Evolutionary conservation across 2,113 vertebrate species (phyloP).

Genomic region (Tretioscincus oriximinensis): DNA sequence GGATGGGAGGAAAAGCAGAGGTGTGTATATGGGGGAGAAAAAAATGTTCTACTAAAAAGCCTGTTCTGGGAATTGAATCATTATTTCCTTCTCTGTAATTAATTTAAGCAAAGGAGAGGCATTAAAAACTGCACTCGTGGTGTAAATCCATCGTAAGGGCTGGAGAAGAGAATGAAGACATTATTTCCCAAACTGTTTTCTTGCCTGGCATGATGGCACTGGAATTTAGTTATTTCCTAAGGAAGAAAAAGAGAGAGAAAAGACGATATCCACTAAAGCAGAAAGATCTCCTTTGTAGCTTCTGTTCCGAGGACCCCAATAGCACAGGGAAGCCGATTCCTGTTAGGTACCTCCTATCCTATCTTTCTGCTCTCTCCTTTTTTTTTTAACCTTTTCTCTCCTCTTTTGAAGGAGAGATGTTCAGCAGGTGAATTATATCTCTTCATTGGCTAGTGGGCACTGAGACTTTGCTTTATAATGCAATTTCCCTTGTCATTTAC

Average conservation of each 20-base stretch:
- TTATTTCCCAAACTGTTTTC: neutral
- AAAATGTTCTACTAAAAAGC: slow-evolving; percentile 4
- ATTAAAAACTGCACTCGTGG: neutral
- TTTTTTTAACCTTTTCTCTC: too few species aligned
- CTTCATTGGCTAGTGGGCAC: too few species aligned
- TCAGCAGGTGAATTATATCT: too few species aligned
- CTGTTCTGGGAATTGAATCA: slow-evolving; percentile 8
- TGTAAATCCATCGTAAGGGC: neutral
- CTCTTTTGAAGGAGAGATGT: too few species aligned
- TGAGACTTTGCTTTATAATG: too few species aligned
- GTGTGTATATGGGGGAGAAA: too few species aligned
- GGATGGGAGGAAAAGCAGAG: neutral
- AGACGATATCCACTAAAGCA: neutral
- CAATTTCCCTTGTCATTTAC: too few species aligned
- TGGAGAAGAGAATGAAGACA: neutral
- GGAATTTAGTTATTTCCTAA: neutral
- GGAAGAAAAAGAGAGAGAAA: neutral
- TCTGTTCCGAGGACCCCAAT: neutral
- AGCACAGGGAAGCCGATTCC: neutral
- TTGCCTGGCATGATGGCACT: neutral
- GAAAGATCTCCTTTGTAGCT: neutral
- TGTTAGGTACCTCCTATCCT: too few species aligned
- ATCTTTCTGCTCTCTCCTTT: too few species aligned
- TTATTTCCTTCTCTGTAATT: slow-evolving; percentile 14
- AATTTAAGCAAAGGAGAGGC: slow-evolving; percentile 8